Base-by-base conservation (phyloP, 1,140 invertebrate genomes). In the Pissodes strobi region DNA sequence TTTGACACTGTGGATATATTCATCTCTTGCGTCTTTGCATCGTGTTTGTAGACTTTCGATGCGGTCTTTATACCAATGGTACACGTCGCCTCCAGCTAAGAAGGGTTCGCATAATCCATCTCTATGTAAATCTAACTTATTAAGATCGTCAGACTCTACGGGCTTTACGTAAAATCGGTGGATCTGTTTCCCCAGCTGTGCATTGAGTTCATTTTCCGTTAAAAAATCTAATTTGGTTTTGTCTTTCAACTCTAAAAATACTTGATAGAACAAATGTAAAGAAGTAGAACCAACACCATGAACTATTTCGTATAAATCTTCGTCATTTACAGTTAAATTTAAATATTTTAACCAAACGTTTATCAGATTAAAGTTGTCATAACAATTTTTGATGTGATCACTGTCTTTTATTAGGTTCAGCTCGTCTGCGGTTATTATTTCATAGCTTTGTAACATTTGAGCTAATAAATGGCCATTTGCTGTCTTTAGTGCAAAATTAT, bases 211-310 rank as follows among this genome's bases (percentile, higher is more conserved):
- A 19, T 63, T 66, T n/a, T 62, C 23, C 5, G 63, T 58, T 3
- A 68, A 27, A 30, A 68, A 64, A 22, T 68, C 56, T 9, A 71
- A 21, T 17, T 64, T 61, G 9, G 45, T 82, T 68, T 80, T 83
- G 65, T 81, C 81, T 46, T 86, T 82, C n/a, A 87, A 74, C 62
- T 78, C 77, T 13, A 86, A 72, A 69, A 84, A 86, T 10, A 87
- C 68, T 73, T 85, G 80, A 74, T 86, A 86, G 69, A 86, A 83
- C 8, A 87, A 68, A 10, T 81, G 79, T 12, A 85, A 69, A 10
- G 83, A 71, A 0, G 79, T 71, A 8, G 79, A 78, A 17, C 81
- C 80, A 57, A 80, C 80, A 6, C 81, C 82, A 30, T 80, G 72
- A 45, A 80, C 81, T 4, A 86, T 80, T 34, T 79, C 79, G 0